Conservation (phyloP, 2,888 invertebrate genomes). For the Anarsia innoxiella region DNA sequence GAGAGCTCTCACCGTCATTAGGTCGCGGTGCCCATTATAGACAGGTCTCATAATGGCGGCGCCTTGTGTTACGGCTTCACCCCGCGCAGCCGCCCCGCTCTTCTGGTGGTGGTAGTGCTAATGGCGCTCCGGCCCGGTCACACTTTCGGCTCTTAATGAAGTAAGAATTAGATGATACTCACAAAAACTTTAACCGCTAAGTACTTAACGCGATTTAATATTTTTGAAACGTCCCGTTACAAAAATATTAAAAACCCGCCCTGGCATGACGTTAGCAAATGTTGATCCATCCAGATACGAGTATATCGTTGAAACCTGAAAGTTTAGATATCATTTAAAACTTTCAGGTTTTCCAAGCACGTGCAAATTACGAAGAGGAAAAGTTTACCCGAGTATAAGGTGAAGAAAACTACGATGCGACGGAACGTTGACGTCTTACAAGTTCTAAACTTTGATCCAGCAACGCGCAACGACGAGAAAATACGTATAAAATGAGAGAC, state of each 20-base stretch:
- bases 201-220: background rate
- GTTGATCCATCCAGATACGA: too few species aligned
- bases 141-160: conserved; percentile 45
- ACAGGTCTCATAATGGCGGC: conserved; percentile 45
- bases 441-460: too few species aligned
- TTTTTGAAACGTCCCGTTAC: too few species aligned
- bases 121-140: conserved; percentile 29
- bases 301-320: too few species aligned
- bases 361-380: conserved; percentile 5
- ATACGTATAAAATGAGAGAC: too few species aligned
- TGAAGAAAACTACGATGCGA: conserved; percentile 1
- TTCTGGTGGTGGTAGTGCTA: too few species aligned
- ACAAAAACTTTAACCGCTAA: background rate
- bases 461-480: too few species aligned
- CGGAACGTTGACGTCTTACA: conserved; percentile 2
- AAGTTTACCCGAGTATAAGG: background rate
- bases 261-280: too few species aligned
- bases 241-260: too few species aligned
- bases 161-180: conserved; percentile 23
- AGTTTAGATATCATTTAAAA: too few species aligned
- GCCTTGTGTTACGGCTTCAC: conserved; percentile 42
- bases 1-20: conserved; percentile 47
- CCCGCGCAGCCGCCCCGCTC: too few species aligned
- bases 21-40: conserved; percentile 43
- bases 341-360: conserved; percentile 9